Conservation (phyloP, 1,140 invertebrate species). For the Sycophaga agraensis region DNA sequence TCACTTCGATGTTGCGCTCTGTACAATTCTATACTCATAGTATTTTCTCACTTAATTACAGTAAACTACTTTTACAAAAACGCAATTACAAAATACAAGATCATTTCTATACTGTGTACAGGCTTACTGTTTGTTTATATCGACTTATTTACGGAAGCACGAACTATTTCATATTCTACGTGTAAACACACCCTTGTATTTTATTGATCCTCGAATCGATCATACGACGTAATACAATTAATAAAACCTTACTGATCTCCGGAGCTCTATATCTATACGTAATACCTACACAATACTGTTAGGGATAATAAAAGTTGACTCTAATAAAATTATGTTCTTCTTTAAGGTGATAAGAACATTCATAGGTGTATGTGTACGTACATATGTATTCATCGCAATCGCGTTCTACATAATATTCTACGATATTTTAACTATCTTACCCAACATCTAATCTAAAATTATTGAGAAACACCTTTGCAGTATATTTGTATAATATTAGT, state of each 20-base stretch:
- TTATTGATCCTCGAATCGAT: background rate
- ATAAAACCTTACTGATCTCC: no score
- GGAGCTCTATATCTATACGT: no score
- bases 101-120: conserved; percentile 13
- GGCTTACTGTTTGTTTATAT: background rate
- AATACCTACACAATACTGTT: no score
- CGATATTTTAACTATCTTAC: conserved; percentile 9
- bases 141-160: conserved; percentile 17
- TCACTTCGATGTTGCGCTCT: background rate
- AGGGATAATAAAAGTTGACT: background rate
- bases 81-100: conserved; percentile 30
- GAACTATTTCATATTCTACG: conserved; percentile 15
- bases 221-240: background rate
- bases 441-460: conserved; percentile 6
- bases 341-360: conserved; percentile 5
- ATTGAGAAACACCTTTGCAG: conserved; percentile 6
- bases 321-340: conserved; percentile 7
- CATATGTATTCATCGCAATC: conserved; percentile 12
- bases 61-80: conserved; percentile 25
- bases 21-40: conserved; percentile 8
- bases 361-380: conserved; percentile 1
- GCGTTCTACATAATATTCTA: background rate
- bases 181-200: background rate
- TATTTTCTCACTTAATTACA: background rate
- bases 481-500: background rate